A percentile compares a stretch with the other conserved stretches of the same genome.
Evolutionary conservation across 2,888 invertebrate genomes (phyloP).

Genomic region (Zelleria hepariella): DNA sequence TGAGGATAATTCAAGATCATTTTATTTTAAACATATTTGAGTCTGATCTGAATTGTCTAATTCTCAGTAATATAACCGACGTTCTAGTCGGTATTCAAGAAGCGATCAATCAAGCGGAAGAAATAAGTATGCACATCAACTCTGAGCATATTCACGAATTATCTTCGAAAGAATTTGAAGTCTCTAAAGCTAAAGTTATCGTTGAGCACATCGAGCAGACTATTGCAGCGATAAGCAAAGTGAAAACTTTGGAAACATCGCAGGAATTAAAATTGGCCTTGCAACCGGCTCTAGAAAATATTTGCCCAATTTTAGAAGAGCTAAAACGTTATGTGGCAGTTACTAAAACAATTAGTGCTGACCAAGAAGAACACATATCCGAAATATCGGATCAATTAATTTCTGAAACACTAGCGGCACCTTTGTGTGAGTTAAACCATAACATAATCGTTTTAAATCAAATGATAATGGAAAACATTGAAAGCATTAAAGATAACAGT

Average conservation of each 20-base stretch:
- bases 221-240: constrained; percentile 41
- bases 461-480: constrained; percentile 32
- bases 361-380: constrained; percentile 20
- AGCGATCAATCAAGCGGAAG: constrained; percentile 42
- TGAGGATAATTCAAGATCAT: constrained; percentile 42
- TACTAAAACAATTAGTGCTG: constrained; percentile 28
- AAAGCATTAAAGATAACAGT: constrained; percentile 33
- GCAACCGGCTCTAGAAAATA: constrained; percentile 35
- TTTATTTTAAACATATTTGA: constrained; percentile 43
- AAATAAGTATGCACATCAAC: constrained; percentile 34
- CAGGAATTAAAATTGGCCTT: constrained; percentile 25
- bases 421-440: constrained; percentile 46
- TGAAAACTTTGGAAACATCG: constrained; percentile 35
- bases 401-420: constrained; percentile 43
- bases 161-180: constrained; percentile 16
- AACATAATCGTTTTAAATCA: constrained; percentile 23
- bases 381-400: constrained; percentile 50
- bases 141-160: constrained; percentile 42
- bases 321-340: constrained; percentile 44
- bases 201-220: constrained; percentile 49
- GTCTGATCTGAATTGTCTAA: constrained; percentile 39
- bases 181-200: constrained; percentile 32
- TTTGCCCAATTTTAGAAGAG: constrained; percentile 49
- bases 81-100: constrained; percentile 39
- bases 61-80: constrained; percentile 41